Evolutionary conservation across 2,888 invertebrate species (phyloP).

Genomic region (Mechanitis messenoides): DNA sequence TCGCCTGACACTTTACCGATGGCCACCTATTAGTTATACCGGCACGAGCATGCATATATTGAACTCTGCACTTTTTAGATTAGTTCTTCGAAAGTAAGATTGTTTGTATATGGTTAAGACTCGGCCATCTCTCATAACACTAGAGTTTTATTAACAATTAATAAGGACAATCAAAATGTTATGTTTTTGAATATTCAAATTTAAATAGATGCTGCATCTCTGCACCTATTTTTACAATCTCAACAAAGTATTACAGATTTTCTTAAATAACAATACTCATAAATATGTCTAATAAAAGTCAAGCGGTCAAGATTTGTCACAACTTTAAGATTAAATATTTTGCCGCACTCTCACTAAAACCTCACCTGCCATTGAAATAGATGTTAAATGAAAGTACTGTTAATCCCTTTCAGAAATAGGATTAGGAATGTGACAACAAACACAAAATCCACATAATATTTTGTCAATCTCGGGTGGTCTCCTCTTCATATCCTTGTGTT

Average conservation of each 20-base stretch:
- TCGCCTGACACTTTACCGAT: constrained; percentile 60
- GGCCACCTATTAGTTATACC: constrained; percentile 58
- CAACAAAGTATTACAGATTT: no score
- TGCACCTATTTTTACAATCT: no score
- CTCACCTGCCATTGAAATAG: constrained; percentile 35
- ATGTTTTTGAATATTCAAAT: no score
- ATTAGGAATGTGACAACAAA: constrained; percentile 50
- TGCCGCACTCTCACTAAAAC: constrained; percentile 25
- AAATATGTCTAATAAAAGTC: neutral
- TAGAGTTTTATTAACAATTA: no score
- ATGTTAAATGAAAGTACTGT: constrained; percentile 30
- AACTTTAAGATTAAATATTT: neutral
- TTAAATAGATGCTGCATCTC: no score
- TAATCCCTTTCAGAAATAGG: constrained; percentile 49
- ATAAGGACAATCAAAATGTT: no score
- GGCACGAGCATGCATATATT: constrained; percentile 55
- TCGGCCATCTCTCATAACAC: no score
- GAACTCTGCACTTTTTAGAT: constrained; percentile 32
- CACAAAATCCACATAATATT: constrained; percentile 59
- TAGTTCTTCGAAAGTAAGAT: constrained; percentile 11
- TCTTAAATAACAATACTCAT: neutral
- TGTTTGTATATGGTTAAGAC: constrained; percentile 1
- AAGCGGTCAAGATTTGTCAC: neutral
- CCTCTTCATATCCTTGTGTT: constrained; percentile 32
- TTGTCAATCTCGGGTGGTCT: constrained; percentile 70